phyloP scores from a whole-genome alignment of 1,140 invertebrate species.

The Metopolophium dirhodum region DNA sequence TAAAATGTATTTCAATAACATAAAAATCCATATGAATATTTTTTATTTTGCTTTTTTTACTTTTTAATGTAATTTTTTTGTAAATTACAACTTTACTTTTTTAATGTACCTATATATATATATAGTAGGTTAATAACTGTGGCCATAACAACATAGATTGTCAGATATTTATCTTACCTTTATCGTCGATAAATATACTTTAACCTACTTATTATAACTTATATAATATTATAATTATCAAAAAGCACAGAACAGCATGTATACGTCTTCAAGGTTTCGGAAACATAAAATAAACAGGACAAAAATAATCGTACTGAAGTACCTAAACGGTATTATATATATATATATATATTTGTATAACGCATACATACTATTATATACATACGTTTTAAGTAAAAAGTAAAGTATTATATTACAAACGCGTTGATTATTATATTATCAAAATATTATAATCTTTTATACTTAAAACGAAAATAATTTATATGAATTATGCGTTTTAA shows the following conservation, averaged over 20 bases:
- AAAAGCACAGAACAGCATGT: not conserved
- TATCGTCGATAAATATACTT: not conserved
- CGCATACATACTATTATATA: not conserved
- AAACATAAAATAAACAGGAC: not conserved
- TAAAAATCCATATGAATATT: too few relatives aligned
- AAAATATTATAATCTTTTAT: constrained; percentile 15
- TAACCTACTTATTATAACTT: not conserved
- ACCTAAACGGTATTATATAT: not conserved
- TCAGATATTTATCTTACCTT: not conserved
- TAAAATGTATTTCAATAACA: too few relatives aligned
- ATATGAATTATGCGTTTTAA: constrained; percentile 44
- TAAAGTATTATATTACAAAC: not conserved
- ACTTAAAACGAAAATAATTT: constrained; percentile 37
- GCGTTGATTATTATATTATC: constrained; percentile 14
- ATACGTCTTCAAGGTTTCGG: not conserved
- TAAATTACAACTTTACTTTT: not conserved
- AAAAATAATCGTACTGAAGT: not conserved
- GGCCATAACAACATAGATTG: not conserved
- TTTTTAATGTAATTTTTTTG: too few relatives aligned
- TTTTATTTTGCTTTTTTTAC: too few relatives aligned
- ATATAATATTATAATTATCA: not conserved
- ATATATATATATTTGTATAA: not conserved
- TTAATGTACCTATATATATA: too few relatives aligned
- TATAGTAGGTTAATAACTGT: too few relatives aligned
- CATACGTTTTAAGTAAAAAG: not conserved